Conservation (phyloP, 1,140 invertebrate species). For the Sycobia sp. region DNA sequence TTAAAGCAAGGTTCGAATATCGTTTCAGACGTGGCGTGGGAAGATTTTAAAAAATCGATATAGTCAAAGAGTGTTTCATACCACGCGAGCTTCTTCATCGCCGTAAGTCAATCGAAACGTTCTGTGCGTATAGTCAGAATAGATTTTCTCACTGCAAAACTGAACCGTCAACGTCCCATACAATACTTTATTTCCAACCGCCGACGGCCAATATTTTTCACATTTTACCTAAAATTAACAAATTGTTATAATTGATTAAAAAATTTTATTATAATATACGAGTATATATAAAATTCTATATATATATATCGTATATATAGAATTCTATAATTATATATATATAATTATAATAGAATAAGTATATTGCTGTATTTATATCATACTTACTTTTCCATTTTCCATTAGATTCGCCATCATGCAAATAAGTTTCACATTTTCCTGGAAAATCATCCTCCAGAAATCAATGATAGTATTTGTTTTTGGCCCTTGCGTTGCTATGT, state of each 20-base stretch:
- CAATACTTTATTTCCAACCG: conserved; percentile 79
- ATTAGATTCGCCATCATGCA: conserved; percentile 96
- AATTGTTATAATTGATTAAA: too few species aligned
- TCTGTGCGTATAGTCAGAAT: conserved; percentile 94
- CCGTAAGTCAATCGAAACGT: conserved; percentile 79
- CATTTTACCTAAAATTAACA: conserved; percentile 87
- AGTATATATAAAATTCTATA: too few species aligned
- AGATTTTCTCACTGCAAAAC: conserved; percentile 87
- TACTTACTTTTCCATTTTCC: conserved; percentile 71
- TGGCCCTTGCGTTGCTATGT: conserved; percentile 94
- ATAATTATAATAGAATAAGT: too few species aligned
- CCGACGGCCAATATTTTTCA: conserved; percentile 92
- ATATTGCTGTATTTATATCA: too few species aligned
- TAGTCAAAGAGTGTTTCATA: conserved; percentile 31
- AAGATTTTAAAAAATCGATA: neutral
- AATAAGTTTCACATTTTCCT: conserved; percentile 86
- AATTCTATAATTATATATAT: too few species aligned
- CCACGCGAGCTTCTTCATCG: conserved; percentile 68
- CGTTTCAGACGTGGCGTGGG: too few species aligned
- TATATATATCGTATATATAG: too few species aligned
- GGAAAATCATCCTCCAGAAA: conserved; percentile 99
- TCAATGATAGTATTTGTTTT: conserved; percentile 91
- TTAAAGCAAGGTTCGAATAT: neutral
- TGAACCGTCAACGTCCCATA: conserved; percentile 90
- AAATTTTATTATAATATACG: too few species aligned